Evolutionary conservation across 2,113 vertebrate species (phyloP), one percentile per base, ranked within the genome.

Genomic region (Nerophis ophidion): DNA sequence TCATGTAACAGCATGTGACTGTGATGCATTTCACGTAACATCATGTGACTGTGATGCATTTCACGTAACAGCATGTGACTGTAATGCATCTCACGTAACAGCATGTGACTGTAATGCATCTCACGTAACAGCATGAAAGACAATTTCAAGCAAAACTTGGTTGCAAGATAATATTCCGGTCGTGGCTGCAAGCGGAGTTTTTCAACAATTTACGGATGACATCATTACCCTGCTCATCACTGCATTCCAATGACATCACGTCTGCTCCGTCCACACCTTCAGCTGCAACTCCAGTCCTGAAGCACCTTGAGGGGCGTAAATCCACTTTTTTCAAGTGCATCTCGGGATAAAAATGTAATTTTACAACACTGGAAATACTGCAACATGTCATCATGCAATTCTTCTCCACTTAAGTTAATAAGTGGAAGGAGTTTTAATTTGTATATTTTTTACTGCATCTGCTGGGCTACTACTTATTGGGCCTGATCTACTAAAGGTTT

Each of bases 381-480:
- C 16, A 66, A 46, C 7, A 66, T 57, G 17, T 53, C 26, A 12
- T 53, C 26, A 12, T 14, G 16, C 8, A 45, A 35, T 80, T 59
- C 33, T 60, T 65, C 49, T 26, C 26, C 19, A 26, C 19, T 57
- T 68, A 61, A 65, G 77, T 79, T 71, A 75, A 56, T 79, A 76
- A 79, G 65, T 73, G 65, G 66, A 54, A 35, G 1, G 8, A 60
- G 52, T 60, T 61, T 35, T 47, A 3, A 9, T 40, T 75, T 77
- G 40, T 49, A 26, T 26, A 26, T 75, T 77, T 80, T 72, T 62
- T 64, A 56, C 70, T 58, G 69, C 72, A 64, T 38, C 67, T 4
- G 33, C 74, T 77, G 71, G 66, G 72, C 66, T 81, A 77, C 81
- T 86, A 78, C 75, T 83, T 79, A 78, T 72, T 69, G 26, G 26